Conservation (phyloP, 2,113 vertebrate genomes). For the Ellobius talpinus region DNA sequence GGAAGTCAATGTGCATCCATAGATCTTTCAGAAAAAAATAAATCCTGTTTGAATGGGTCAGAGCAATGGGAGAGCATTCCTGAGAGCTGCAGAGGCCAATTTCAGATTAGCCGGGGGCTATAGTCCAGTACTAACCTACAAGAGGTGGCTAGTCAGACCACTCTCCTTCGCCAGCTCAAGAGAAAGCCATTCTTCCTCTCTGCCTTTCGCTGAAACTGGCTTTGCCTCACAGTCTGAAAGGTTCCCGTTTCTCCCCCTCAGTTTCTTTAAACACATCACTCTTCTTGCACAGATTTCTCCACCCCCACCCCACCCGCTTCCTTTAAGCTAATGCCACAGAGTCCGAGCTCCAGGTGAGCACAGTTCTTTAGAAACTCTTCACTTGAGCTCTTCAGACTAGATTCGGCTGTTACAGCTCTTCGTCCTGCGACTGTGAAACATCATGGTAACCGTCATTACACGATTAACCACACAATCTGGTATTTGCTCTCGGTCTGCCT, state of each 20-base stretch:
- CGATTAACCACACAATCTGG: background rate
- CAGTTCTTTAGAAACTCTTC: slow-evolving; percentile 39
- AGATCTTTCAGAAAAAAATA: slow-evolving; percentile 28
- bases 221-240: background rate
- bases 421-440: background rate
- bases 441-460: background rate
- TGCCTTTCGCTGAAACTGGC: background rate
- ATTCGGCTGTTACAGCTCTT: background rate
- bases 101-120: background rate
- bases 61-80: background rate
- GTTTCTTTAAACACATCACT: slow-evolving; percentile 29
- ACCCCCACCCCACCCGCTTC: background rate
- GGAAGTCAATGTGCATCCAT: background rate
- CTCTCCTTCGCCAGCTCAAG: background rate
- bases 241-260: background rate
- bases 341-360: slow-evolving; percentile 12
- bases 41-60: background rate
- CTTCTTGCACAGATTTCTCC: background rate
- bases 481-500: background rate
- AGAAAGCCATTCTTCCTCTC: background rate
- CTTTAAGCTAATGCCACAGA: background rate
- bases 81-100: slow-evolving; percentile 1
- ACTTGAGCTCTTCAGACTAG: slow-evolving; percentile 3
- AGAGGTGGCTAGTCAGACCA: background rate
- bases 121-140: background rate